phyloP scores from a whole-genome alignment of 2,113 vertebrate genomes.

The Bagarius yarrelli region DNA sequence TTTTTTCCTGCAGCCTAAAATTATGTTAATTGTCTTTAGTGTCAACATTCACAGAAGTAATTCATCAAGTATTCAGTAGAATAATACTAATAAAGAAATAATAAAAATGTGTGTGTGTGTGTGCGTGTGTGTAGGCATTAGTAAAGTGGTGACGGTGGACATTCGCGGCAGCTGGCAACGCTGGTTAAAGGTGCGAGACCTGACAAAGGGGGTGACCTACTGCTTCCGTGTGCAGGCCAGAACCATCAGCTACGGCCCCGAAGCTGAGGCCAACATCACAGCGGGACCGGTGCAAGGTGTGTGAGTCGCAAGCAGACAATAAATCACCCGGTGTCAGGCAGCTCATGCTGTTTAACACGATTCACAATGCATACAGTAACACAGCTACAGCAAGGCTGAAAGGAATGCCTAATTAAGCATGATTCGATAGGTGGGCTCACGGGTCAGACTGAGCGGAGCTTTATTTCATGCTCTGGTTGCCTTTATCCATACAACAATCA shows the following conservation, averaged over 20 bases:
- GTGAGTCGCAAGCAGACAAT: slow-evolving; percentile 44
- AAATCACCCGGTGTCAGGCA: slow-evolving; percentile 8
- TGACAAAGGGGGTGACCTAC: slow-evolving; percentile 84
- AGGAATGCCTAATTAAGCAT: slow-evolving; percentile 40
- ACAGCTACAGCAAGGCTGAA: slow-evolving; percentile 30
- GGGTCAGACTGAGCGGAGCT: not conserved
- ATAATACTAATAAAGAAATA: slow-evolving; percentile 5
- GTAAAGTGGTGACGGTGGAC: slow-evolving; percentile 92
- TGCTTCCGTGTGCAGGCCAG: slow-evolving; percentile 85
- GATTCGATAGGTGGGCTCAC: slow-evolving; percentile 43
- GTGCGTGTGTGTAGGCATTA: slow-evolving; percentile 76
- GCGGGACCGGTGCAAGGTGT: slow-evolving; percentile 86
- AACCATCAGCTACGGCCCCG: slow-evolving; percentile 85
- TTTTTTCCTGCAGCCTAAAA: slow-evolving; percentile 37
- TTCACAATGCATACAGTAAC: slow-evolving; percentile 17
- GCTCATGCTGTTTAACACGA: slow-evolving; percentile 30
- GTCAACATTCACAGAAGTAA: slow-evolving; percentile 33
- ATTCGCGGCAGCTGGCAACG: slow-evolving; percentile 88
- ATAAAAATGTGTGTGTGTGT: slow-evolving; percentile 18
- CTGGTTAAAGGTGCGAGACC: slow-evolving; percentile 91
- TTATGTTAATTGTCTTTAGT: slow-evolving; percentile 24
- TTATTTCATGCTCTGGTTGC: slow-evolving; percentile 17
- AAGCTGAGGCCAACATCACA: slow-evolving; percentile 83
- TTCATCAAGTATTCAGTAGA: slow-evolving; percentile 5
- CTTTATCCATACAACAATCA: not conserved